Evolutionary conservation across 2,888 invertebrate species (phyloP).

Genomic region (Macaria liturata): DNA sequence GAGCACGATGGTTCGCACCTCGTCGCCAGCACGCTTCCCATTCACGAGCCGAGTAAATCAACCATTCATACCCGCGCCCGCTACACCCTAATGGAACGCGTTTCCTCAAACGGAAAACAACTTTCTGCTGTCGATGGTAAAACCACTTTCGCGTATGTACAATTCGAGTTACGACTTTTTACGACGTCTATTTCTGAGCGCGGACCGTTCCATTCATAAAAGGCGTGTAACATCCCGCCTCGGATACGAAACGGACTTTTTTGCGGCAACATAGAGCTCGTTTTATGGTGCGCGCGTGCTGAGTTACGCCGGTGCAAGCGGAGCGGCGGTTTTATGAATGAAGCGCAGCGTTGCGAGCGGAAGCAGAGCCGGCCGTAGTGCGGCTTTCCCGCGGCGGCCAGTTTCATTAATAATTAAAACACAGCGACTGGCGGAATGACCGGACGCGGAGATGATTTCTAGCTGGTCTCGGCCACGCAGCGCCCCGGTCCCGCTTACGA

Average conservation of each 20-base stretch:
- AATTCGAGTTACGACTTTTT: constrained; percentile 75
- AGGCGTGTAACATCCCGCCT: constrained; percentile 37
- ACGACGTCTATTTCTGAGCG: constrained; percentile 71
- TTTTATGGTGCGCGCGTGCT: constrained; percentile 40
- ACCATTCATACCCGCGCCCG: constrained; percentile 63
- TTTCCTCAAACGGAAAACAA: constrained; percentile 74
- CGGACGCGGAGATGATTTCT: constrained; percentile 81
- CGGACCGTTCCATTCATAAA: constrained; percentile 42
- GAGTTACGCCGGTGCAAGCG: constrained; percentile 47
- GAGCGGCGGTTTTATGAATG: constrained; percentile 75
- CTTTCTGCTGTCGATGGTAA: constrained; percentile 71
- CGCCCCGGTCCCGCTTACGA: constrained; percentile 34
- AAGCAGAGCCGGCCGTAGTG: constrained; percentile 77
- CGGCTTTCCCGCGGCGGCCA: constrained; percentile 79
- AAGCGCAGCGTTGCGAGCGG: constrained; percentile 81
- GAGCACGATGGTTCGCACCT: constrained; percentile 73
- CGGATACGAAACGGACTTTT: constrained; percentile 44
- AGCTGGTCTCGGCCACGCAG: constrained; percentile 61
- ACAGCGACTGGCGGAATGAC: constrained; percentile 75
- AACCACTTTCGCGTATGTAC: constrained; percentile 76
- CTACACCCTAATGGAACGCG: constrained; percentile 58
- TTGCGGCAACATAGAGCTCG: constrained; percentile 45
- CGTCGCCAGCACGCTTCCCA: constrained; percentile 75
- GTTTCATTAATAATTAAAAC: constrained; percentile 84
- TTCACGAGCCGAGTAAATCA: constrained; percentile 79